phyloP scores from a whole-genome alignment of 2,888 invertebrate genomes.

The Coecobrya sp. region DNA sequence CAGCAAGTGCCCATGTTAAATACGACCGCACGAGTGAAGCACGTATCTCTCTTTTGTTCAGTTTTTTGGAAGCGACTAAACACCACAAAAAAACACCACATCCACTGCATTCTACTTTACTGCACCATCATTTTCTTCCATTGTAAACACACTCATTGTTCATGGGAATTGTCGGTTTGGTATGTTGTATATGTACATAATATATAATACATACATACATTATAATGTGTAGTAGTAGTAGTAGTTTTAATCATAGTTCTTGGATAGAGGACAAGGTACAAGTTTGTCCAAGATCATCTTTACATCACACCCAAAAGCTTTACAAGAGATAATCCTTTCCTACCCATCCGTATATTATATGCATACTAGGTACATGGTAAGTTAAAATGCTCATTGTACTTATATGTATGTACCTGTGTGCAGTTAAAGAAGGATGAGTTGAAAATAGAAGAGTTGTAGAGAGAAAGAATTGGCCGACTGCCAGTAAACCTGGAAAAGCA shows the following conservation, averaged over 20 bases:
- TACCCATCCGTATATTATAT: neutral
- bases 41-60: constrained; percentile 54
- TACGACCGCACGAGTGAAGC: constrained; percentile 63
- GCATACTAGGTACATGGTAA: neutral
- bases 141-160: constrained; percentile 38
- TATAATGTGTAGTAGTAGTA: neutral
- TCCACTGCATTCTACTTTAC: constrained; percentile 16
- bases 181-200: neutral
- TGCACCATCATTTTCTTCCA: constrained; percentile 54
- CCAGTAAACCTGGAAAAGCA: constrained; percentile 49
- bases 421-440: neutral
- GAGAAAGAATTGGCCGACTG: constrained; percentile 30
- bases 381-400: no score
- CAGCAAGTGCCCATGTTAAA: neutral
- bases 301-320: neutral
- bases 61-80: constrained; percentile 37
- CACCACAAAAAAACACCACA: neutral
- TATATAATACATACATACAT: neutral
- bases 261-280: neutral
- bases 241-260: constrained; percentile 4
- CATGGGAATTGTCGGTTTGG: constrained; percentile 35
- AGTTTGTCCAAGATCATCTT: constrained; percentile 14
- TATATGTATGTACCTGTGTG: neutral
- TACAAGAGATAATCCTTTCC: neutral
- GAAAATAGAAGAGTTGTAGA: neutral